These are phyloP conservation scores for Montipora capricornis DNA, from an alignment of 64 coral and sea anemone genomes.

Conservation along the genomic window DNA sequence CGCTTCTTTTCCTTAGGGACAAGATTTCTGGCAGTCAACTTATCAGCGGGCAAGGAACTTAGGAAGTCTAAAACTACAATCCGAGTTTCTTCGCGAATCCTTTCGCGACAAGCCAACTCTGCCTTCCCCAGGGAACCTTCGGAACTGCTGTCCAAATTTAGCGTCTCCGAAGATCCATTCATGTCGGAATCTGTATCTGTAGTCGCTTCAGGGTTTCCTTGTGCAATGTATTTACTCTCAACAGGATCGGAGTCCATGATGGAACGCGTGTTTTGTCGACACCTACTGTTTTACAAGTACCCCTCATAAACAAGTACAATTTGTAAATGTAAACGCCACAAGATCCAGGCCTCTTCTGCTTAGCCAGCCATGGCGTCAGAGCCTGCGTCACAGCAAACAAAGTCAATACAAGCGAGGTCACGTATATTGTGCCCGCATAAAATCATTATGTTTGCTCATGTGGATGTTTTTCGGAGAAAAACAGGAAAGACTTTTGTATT, in stretches of 20 bases:
- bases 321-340: no score
- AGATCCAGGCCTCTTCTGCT: neutral
- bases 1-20: conserved; percentile 63
- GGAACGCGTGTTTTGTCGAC: neutral
- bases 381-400: neutral
- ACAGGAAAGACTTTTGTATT: neutral
- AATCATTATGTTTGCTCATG: neutral
- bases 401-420: neutral
- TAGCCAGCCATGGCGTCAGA: neutral
- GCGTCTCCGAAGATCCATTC: neutral
- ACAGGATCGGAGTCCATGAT: conserved; percentile 22
- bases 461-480: neutral
- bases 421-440: no score
- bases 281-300: neutral
- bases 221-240: conserved; percentile 21
- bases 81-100: conserved; percentile 88
- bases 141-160: conserved; percentile 2
- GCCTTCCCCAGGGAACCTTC: neutral
- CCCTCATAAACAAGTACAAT: no score
- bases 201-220: conserved; percentile 27
- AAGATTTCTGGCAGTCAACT: conserved; percentile 86
- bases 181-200: conserved; percentile 38
- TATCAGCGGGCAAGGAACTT: conserved; percentile 76
- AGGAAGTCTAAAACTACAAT: conserved; percentile 89
- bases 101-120: conserved; percentile 71